Base-by-base conservation (phyloP, 2,888 invertebrate species). In the Gandaritis pyraliata region DNA sequence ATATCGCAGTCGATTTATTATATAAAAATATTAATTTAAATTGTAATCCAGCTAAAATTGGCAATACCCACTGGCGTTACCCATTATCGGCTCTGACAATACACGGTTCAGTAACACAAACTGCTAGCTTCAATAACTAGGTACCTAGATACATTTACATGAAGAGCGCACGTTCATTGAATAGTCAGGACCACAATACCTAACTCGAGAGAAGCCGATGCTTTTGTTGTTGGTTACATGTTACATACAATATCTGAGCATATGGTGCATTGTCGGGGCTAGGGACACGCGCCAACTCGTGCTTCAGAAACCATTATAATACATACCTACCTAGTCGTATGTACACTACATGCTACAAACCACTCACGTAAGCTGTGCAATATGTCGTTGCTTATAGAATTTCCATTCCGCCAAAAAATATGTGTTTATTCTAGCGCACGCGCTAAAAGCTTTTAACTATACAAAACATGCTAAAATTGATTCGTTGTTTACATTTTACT, bases 141-240 rank as follows among this genome's bases (percentile, higher is more conserved):
- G 0, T 38, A 41, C 7, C 2, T 53, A 53, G 48, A 51, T 38
- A 61, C 30, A 58, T 47, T 51, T 65, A 50, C 64, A 59, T 54
- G 56, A 57, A 53, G 57, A 63, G 55, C 58, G 54, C 53, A 60
- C 57, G 61, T 65, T 59, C 63, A 65, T 65, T 68, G 66, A 71
- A 69, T 68, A 69, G 60, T 61, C 50, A 65, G 61, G 57, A 66
- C 50, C 64, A 69, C 69, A 70, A 64, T 69, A n/a, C n/a, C n/a
- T n/a, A 67, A 72, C 59, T 66, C 58, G 64, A 63, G 66, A 64
- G 68, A 70, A 66, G 58, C 59, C 39, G 36, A 48, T 49, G 66
- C 69, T 64, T 70, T 70, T 70, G 72, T 72, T 65, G 65, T 63
- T 58, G 58, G 63, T 69, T 64, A 57, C 49, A 69, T 64, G 63